phyloP scores from a whole-genome alignment of 2,797 vertebrate genomes.

The Lophotriccus pileatus region DNA sequence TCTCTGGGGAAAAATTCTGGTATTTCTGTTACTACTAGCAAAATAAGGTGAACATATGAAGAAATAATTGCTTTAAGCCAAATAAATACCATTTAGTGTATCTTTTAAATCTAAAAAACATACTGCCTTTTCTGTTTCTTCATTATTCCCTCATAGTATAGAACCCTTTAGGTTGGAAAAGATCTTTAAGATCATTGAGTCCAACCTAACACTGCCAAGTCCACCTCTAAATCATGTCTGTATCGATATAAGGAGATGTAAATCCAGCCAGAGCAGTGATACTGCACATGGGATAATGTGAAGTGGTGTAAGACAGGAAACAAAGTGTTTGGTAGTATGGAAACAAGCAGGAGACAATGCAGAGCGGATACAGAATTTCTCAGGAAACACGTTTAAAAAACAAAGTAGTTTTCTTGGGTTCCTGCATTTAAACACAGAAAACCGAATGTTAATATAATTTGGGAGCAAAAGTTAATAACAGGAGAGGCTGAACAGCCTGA shows the following conservation, averaged over 20 bases:
- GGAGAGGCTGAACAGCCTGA: background rate
- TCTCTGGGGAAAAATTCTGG: background rate
- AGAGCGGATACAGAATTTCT: background rate
- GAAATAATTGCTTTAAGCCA: background rate
- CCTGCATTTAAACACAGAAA: background rate
- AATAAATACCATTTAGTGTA: background rate
- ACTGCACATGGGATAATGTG: background rate
- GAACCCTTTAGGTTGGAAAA: background rate
- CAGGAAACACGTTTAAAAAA: background rate
- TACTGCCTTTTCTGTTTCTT: background rate
- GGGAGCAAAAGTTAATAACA: background rate
- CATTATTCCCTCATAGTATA: background rate
- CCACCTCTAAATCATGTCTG: background rate
- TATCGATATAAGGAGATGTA: background rate
- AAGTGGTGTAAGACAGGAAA: background rate
- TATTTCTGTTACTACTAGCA: background rate
- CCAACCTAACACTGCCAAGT: background rate
- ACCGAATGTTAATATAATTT: background rate
- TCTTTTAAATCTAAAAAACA: background rate
- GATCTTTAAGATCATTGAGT: background rate
- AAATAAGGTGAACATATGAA: background rate
- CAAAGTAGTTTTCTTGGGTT: fast-evolving
- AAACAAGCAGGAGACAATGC: background rate
- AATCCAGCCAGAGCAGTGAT: background rate
- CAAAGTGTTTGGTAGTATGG: background rate